phyloP scores from a whole-genome alignment of 2,888 invertebrate genomes.

The Pristionchus entomophagus region DNA sequence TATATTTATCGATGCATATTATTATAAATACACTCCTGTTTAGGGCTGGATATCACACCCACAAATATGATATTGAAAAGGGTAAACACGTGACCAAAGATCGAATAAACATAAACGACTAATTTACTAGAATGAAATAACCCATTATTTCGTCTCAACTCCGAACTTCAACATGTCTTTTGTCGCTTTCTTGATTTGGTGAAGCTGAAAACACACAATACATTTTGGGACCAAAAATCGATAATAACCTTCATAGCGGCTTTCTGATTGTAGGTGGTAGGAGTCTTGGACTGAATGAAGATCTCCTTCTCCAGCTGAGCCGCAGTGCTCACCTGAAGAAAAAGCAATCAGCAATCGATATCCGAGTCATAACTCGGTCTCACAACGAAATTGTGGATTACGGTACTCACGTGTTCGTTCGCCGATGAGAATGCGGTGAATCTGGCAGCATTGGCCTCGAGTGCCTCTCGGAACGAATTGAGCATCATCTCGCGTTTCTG shows the following conservation, averaged over 20 bases:
- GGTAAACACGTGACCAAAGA: background rate
- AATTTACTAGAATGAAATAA: background rate
- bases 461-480: constrained; percentile 35
- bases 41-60: background rate
- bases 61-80: constrained; percentile 2
- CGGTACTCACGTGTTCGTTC: background rate
- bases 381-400: background rate
- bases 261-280: constrained; percentile 60
- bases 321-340: constrained; percentile 48
- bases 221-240: background rate
- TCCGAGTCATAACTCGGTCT: no score
- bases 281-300: constrained; percentile 55
- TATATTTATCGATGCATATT: constrained; percentile 1
- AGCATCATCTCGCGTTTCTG: constrained; percentile 43
- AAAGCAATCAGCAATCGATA: background rate
- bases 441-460: constrained; percentile 6
- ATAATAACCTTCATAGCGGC: constrained; percentile 55
- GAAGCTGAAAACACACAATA: background rate
- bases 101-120: constrained; percentile 8
- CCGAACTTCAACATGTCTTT: constrained; percentile 13
- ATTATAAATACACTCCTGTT: background rate
- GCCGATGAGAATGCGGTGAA: constrained; percentile 30
- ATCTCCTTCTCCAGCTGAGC: constrained; percentile 57
- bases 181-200: constrained; percentile 43
- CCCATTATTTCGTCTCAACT: background rate